Percentiles rank a stretch among this genome's conserved stretches.
Conservation (phyloP, 1,140 invertebrate genomes). For the Hylyphantes graminicola region DNA sequence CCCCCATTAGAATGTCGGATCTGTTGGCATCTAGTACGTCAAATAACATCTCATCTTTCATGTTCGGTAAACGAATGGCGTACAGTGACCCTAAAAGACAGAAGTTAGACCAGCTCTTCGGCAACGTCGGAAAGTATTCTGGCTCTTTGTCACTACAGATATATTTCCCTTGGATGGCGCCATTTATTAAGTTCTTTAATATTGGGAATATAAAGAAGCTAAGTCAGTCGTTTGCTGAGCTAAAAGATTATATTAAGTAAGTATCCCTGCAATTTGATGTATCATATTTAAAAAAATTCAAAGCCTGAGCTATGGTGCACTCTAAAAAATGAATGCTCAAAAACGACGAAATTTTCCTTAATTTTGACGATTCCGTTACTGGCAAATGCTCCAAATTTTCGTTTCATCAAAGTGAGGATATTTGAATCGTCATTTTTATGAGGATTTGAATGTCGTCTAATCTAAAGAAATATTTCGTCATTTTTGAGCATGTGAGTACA, state of each 20-base stretch:
- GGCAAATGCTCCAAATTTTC: too few relatives aligned
- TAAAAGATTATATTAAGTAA: slow-evolving; percentile 11
- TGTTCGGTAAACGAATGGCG: slow-evolving; percentile 78
- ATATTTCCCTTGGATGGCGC: slow-evolving; percentile 41
- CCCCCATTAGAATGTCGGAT: not conserved
- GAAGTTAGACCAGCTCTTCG: slow-evolving; percentile 77
- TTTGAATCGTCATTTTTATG: too few relatives aligned
- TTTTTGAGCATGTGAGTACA: too few relatives aligned
- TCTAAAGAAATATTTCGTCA: too few relatives aligned
- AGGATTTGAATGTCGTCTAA: too few relatives aligned
- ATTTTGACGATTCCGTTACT: too few relatives aligned
- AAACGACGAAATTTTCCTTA: too few relatives aligned
- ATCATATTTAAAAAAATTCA: too few relatives aligned
- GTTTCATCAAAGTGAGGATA: too few relatives aligned
- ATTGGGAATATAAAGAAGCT: slow-evolving; percentile 1
- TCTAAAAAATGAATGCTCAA: too few relatives aligned
- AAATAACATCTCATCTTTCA: slow-evolving; percentile 88
- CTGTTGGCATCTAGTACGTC: slow-evolving; percentile 60
- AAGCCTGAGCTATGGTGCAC: too few relatives aligned
- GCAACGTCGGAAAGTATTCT: slow-evolving; percentile 66
- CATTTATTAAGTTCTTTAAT: slow-evolving; percentile 16
- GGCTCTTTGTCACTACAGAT: slow-evolving; percentile 16
- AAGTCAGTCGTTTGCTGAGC: not conserved
- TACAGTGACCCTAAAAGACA: slow-evolving; percentile 74
- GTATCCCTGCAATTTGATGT: too few relatives aligned